Evolutionary conservation across 2,113 vertebrate species (phyloP).

Genomic region (Mormyrus iriodes): DNA sequence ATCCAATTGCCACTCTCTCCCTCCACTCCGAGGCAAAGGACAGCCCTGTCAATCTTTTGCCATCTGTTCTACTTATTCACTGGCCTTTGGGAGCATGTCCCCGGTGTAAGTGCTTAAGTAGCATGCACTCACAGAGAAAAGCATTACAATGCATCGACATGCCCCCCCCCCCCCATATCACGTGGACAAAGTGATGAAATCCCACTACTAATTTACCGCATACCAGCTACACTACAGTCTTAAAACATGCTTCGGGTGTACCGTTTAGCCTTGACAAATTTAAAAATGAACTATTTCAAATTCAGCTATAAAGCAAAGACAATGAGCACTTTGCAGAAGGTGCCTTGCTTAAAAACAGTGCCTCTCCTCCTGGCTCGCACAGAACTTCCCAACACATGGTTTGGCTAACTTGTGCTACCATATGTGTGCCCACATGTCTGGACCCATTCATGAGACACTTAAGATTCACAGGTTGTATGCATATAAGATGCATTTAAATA

Average conservation of each 20-base stretch:
- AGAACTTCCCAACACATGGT: neutral
- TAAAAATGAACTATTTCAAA: neutral
- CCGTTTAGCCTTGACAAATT: neutral
- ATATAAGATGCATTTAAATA: neutral
- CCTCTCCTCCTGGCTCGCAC: neutral
- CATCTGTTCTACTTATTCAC: conserved; percentile 26
- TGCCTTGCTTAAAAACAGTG: neutral
- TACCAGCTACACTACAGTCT: neutral
- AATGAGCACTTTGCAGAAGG: neutral
- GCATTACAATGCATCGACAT: conserved; percentile 12
- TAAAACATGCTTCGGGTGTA: neutral
- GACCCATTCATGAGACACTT: neutral
- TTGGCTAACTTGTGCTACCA: neutral
- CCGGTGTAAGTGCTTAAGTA: neutral
- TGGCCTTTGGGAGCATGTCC: conserved; percentile 26
- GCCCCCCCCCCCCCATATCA: conserved; percentile 24
- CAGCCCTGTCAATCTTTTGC: conserved; percentile 29
- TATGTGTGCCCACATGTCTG: neutral
- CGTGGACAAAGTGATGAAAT: neutral
- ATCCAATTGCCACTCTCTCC: neutral
- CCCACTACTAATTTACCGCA: neutral
- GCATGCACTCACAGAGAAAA: conserved; percentile 27
- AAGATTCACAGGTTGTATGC: neutral
- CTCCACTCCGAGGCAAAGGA: neutral
- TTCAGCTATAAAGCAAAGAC: neutral